A percentile compares a stretch with the other conserved stretches of the same genome.
phyloP scores from a whole-genome alignment of 2,113 vertebrate genomes.

The Gadus chalcogrammus region DNA sequence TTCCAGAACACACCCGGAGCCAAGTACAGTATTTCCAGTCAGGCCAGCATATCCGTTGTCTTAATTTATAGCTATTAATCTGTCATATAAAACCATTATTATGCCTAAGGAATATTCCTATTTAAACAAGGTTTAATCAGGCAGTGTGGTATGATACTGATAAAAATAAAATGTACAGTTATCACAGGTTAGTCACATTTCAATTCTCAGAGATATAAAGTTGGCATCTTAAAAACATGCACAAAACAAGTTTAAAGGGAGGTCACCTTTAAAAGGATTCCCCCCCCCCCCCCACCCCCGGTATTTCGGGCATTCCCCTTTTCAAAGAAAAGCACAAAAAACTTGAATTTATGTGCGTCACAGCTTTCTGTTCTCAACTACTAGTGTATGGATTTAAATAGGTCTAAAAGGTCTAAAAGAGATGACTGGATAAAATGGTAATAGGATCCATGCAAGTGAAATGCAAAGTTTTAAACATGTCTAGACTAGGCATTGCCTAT shows the following conservation, averaged over 20 bases:
- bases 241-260: slow-evolving; percentile 46
- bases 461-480: slow-evolving; percentile 45
- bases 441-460: slow-evolving; percentile 24
- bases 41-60: slow-evolving; percentile 28
- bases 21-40: slow-evolving; percentile 48
- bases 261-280: slow-evolving; percentile 30
- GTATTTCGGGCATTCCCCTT: slow-evolving; percentile 50
- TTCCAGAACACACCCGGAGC: slow-evolving; percentile 45
- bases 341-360: slow-evolving; percentile 34
- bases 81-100: slow-evolving; percentile 55
- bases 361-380: slow-evolving; percentile 28
- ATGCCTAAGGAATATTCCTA: slow-evolving; percentile 17
- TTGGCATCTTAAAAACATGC: slow-evolving; percentile 61
- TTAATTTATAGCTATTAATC: slow-evolving; percentile 60
- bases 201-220: slow-evolving; percentile 53
- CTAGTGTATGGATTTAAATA: slow-evolving; percentile 56
- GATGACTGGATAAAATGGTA: slow-evolving; percentile 36
- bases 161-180: slow-evolving; percentile 24
- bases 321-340: slow-evolving; percentile 29
- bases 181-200: slow-evolving; percentile 32
- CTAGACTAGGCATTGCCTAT: slow-evolving; percentile 13
- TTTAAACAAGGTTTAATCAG: slow-evolving; percentile 40
- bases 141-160: slow-evolving; percentile 43
- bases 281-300: slow-evolving; percentile 25
- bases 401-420: slow-evolving; percentile 56